Percentiles rank a stretch among this genome's conserved stretches.
Conservation (phyloP, 2,888 invertebrate species). For the Plusia festucae region DNA sequence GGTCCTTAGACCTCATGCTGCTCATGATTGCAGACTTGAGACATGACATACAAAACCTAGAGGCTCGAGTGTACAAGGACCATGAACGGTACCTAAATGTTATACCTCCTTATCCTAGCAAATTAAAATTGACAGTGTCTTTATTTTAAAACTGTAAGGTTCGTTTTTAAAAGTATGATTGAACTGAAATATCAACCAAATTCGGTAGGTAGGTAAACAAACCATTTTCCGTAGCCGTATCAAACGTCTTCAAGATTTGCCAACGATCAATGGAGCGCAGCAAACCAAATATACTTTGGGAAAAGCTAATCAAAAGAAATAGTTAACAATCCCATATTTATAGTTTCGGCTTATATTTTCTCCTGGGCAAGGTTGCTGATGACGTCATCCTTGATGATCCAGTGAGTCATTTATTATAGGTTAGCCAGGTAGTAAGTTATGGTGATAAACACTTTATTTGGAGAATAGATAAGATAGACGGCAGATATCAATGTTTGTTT, state of each 20-base stretch:
- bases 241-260: no score
- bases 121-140: background rate
- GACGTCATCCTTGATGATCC: background rate
- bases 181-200: no score
- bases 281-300: no score
- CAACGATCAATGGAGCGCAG: no score
- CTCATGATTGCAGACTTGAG: constrained; percentile 91
- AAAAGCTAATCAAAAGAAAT: no score
- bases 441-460: constrained; percentile 20
- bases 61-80: constrained; percentile 88
- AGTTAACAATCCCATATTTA: no score
- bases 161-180: no score
- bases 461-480: constrained; percentile 41
- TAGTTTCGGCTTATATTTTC: no score
- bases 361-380: no score
- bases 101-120: no score
- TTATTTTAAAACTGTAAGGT: background rate
- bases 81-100: constrained; percentile 87
- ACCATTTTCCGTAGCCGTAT: no score
- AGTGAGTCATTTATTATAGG: background rate
- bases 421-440: background rate
- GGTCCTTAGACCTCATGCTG: constrained; percentile 91
- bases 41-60: constrained; percentile 90
- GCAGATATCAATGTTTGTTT: constrained; percentile 32
- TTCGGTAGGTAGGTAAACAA: no score